Conservation (phyloP, 2,888 invertebrate species). For the Cabera pusaria region DNA sequence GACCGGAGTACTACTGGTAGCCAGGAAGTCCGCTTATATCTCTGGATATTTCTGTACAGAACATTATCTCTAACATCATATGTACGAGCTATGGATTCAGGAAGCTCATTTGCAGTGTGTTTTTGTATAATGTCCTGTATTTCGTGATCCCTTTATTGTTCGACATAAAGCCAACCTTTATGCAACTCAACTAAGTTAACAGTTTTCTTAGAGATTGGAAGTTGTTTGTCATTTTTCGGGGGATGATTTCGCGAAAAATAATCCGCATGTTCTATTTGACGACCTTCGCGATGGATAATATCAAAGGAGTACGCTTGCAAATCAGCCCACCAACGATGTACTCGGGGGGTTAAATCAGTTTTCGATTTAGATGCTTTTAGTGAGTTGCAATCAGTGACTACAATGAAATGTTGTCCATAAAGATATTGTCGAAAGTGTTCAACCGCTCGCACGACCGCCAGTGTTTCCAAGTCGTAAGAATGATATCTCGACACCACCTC, state of each 20-base stretch:
- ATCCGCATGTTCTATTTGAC: constrained; percentile 25
- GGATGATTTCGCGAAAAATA: no score
- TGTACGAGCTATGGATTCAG: no score
- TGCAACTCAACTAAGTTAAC: constrained; percentile 32
- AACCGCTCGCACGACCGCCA: constrained; percentile 35
- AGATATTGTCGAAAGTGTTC: constrained; percentile 32
- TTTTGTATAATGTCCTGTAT: no score
- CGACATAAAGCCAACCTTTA: no score
- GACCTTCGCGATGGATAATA: constrained; percentile 27
- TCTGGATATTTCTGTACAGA: no score
- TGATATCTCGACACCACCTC: constrained; percentile 31
- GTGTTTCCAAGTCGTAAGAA: constrained; percentile 33
- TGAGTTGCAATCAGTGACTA: no score
- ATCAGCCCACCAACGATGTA: no score
- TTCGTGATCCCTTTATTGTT: no score
- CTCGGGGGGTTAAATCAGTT: constrained; percentile 28
- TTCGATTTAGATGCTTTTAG: constrained; percentile 31
- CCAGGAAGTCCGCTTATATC: constrained; percentile 29
- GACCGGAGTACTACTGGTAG: constrained; percentile 34
- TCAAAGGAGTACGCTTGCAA: no score
- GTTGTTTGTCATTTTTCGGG: background rate
- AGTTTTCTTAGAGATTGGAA: no score
- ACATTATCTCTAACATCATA: no score
- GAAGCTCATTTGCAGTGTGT: no score
- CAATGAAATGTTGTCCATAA: constrained; percentile 24